These are phyloP conservation scores for Eudyptes chrysolophus DNA, from an alignment of 2,113 vertebrate genomes.

Conservation along the genomic window DNA sequence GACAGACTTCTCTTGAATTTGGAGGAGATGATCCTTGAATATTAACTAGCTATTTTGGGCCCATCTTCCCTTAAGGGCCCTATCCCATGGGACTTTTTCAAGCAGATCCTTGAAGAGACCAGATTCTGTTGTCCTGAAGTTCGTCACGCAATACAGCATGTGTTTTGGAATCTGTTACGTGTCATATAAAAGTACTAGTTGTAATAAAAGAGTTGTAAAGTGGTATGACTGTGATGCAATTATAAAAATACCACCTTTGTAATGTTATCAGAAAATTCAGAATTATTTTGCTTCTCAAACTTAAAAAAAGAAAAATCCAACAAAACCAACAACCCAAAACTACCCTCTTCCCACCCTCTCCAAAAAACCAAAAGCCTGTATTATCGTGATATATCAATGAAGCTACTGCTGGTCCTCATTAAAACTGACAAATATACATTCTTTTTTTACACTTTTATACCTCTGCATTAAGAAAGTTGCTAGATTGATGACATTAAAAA, in stretches of 20 bases:
- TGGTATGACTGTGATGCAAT: not conserved
- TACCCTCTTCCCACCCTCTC: not conserved
- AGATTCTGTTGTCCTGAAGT: not conserved
- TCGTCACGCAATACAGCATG: not conserved
- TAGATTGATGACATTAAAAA: not conserved
- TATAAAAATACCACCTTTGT: not conserved
- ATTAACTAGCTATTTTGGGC: not conserved
- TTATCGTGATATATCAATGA: not conserved
- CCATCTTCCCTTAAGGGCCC: not conserved
- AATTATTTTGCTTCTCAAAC: not conserved
- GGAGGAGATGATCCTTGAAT: not conserved
- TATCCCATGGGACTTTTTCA: not conserved
- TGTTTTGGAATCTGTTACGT: not conserved
- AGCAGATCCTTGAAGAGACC: not conserved
- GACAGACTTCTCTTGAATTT: not conserved
- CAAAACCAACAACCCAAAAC: not conserved
- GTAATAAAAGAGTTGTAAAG: not conserved
- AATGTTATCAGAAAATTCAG: not conserved
- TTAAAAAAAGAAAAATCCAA: not conserved
- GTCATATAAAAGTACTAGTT: not conserved
- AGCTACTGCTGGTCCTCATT: not conserved
- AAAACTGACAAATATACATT: not conserved
- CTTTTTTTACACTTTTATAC: not conserved
- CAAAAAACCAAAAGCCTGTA: fast-evolving
- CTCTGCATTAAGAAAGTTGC: not conserved